Evolutionary conservation across 1,140 invertebrate species (phyloP), one percentile per base, ranked within the genome.

Genomic region (Drosophila obscura): DNA sequence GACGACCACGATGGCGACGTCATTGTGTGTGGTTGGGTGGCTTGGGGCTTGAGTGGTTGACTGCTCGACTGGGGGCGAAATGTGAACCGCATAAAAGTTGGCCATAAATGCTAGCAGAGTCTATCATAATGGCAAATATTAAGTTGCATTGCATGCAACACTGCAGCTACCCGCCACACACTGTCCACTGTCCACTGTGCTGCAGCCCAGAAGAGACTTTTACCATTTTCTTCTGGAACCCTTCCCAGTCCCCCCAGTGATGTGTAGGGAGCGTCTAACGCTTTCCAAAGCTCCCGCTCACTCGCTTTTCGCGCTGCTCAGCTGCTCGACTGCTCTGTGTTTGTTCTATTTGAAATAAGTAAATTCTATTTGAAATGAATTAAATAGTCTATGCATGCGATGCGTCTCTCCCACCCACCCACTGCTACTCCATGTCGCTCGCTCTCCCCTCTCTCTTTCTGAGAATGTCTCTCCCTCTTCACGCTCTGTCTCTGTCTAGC

Each of bases 281-380:
- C 59, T 74, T 46, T 60, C 67, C 76, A 88, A 87, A 85, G 82
- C 82, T 75, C 82, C 11, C 75, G 78, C 78, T 82, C 82, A 76
- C 74, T 59, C 77, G 69, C 73, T 58, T 53, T 58, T 60, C 77
- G 77, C 31, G 31, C 31, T 35, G 31, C 77, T 65, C 73, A 74
- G 52, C 49, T 78, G 43, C 46, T 78, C 39, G 43, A 31, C 31
- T 31, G 58, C 48, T 49, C 59, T 55, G 62, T 59, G 73, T 59
- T 49, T 45, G 28, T 28, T 67, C 62, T 56, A 52, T 62, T 72
- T 61, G 19, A 44, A 9, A 8, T 46, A 62, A 79, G 59, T 66
- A 67, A 61, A 69, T 85, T 69, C 65, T 77, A 77, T 85, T 81
- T 73, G 59, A 75, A 74, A 63, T 71, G 71, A 78, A 83, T 83